Base-by-base conservation (phyloP, 2,113 vertebrate species). In the Heloderma charlesbogerti region DNA sequence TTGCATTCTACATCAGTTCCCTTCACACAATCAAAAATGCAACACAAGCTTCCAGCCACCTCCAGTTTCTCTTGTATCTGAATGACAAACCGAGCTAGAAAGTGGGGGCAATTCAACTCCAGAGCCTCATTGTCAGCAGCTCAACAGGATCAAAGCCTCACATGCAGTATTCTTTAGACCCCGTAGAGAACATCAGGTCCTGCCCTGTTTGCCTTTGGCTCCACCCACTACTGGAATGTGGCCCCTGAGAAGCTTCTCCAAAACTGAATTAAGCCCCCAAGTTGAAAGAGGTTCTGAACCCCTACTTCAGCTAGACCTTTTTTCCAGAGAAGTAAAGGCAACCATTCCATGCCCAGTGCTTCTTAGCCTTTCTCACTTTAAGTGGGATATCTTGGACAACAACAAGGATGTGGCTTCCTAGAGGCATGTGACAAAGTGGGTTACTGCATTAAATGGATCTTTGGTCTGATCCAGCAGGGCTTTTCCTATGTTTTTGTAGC, bases 101-200 rank as follows among this genome's bases (percentile, higher is more conserved):
- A 67, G 43, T 90, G 75, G 81, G 92, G 48, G 86, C 89, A 88
- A 37, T 79, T 48, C 69, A 40, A 0, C 0, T 34, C 74, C 89
- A 43, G 80, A 60, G 34, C 51, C 16, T 57, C 77, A 79, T 6
- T 82, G 54, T 86, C 91, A 77, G 43, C n/a, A 83, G 89, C 92
- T 87, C 87, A 0, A 6, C 40, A 0, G 0, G n/a, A 71, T 90
- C 45, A 85, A 54, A 93, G 84, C 37, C 4, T 82, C 63, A 90
- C 69, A 20, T 27, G 31, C 80, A 40, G n/a, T 78, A 4, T 1
- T n/a, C 48, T 88, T 88, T 78, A 87, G 72, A 78, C 4, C 60
- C 20, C 2, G 60, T 18, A 18, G 18, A 22, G 60, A 63, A 63
- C 20, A 3, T 20, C 60, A 63, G 60, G 51, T 12, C 51, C 51